phyloP scores from a whole-genome alignment of 2,888 invertebrate genomes.

The Choreutis nemorana region DNA sequence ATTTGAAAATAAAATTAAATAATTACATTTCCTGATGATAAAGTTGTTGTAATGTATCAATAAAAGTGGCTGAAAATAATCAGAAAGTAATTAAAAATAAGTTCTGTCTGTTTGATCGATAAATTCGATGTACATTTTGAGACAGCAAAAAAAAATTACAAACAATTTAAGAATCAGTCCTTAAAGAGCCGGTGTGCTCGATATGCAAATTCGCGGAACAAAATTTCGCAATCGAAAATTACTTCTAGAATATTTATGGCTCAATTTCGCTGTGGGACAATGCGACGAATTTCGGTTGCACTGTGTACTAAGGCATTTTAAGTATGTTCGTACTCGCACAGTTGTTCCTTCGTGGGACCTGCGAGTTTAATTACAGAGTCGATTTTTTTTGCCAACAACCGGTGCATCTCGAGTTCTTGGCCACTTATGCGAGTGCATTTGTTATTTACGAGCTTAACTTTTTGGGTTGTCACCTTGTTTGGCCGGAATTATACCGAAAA shows the following conservation, averaged over 20 bases:
- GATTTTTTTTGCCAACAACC: conserved; percentile 22
- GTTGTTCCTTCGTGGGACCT: conserved; percentile 29
- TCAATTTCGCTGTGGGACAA: conserved; percentile 45
- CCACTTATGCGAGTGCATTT: conserved; percentile 38
- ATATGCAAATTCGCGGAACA: conserved; percentile 34
- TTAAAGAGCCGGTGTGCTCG: conserved; percentile 19
- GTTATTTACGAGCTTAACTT: conserved; percentile 51
- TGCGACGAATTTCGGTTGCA: conserved; percentile 35
- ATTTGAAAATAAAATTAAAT: no score
- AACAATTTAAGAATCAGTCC: neutral
- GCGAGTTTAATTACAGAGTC: conserved; percentile 45
- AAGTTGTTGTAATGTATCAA: no score
- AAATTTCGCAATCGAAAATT: conserved; percentile 46
- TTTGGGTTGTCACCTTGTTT: conserved; percentile 47
- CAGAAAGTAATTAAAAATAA: no score
- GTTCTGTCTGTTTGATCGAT: no score
- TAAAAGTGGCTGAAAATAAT: no score
- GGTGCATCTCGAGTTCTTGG: conserved; percentile 29
- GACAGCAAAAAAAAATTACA: no score
- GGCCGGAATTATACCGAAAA: conserved; percentile 24
- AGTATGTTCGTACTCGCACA: conserved; percentile 19
- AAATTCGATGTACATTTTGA: no score
- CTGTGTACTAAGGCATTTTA: conserved; percentile 25
- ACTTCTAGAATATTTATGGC: conserved; percentile 56
- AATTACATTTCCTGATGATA: no score